Evolutionary conservation across 2,797 vertebrate species (phyloP), one percentile per base, ranked within the genome.

Genomic region (Trichosurus vulpecula): DNA sequence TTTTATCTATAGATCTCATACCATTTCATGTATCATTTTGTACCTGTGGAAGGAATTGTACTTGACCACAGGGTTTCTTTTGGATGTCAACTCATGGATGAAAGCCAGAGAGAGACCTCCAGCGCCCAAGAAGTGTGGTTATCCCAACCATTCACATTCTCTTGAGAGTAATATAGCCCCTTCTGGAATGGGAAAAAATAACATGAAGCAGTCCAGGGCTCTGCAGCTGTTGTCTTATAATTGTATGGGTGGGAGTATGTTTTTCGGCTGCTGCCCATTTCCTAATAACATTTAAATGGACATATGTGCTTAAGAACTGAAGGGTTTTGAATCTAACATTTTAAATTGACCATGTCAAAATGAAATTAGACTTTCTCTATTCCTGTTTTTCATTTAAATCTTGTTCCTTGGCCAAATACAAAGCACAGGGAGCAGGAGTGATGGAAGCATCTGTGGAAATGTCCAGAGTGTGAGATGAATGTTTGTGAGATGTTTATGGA

Each of bases 381-480:
- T 97, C 61, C 94, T 97, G 95, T 96, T 96, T 90, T 98, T 96
- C 94, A 54, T 96, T 97, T 56, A 95, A 97, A 52, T 95, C 56
- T 57, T 95, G 58, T 96, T 97, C 91, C 55, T 97, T 22, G 35
- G 57, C 94, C 96, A 95, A 96, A 97, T 93, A 55, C 52, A 92
- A 95, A 4, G 54, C 91, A 89, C 92, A 56, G 53, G 92, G 54
- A 96, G n/a, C 94, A 54, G 93, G 93, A 97, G 91, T 95, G 96
- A 35, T 94, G 96, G 93, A 97, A 97, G 93, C 95, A 98, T 97
- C 94, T 98, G 95, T 96, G 94, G 96, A 95, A 96, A 93, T 87
- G 96, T 97, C 95, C 52, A 58, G 96, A 96, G 54, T 52, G 90
- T 22, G 90, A 54, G 90, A n/a, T 52, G 90, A 90, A 54, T 52